phyloP scores from a whole-genome alignment of 2,797 vertebrate genomes.

The Scleropages formosus region DNA sequence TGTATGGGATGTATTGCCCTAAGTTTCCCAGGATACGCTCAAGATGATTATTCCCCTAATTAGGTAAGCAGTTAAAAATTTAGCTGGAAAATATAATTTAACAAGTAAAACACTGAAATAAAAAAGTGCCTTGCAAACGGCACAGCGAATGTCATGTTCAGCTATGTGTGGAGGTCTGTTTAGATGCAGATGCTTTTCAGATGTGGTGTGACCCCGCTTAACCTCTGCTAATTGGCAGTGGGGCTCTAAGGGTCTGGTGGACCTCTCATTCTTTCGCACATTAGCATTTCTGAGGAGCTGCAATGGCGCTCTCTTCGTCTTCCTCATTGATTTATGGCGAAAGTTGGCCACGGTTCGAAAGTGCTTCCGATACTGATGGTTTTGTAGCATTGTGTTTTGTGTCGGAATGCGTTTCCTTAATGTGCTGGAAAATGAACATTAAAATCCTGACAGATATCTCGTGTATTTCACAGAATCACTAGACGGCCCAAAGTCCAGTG shows the following conservation, averaged over 20 bases:
- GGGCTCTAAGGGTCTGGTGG: too few species aligned
- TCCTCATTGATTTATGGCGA: constrained; percentile 19
- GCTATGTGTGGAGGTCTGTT: too few species aligned
- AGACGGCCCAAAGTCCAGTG: neutral
- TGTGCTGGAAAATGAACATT: constrained; percentile 1
- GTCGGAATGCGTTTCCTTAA: neutral
- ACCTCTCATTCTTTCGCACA: neutral
- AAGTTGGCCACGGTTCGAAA: neutral
- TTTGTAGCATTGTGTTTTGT: neutral
- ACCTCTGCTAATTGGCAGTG: neutral
- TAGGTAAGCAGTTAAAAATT: too few species aligned
- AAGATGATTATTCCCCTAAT: too few species aligned
- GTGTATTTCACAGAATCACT: neutral
- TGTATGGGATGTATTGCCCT: too few species aligned
- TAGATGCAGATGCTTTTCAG: neutral
- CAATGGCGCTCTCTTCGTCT: constrained; percentile 6
- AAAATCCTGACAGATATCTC: neutral
- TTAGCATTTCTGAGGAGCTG: constrained; percentile 1
- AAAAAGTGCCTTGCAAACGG: too few species aligned
- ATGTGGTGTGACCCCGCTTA: neutral
- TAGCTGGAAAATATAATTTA: too few species aligned
- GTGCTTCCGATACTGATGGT: neutral
- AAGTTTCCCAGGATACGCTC: too few species aligned
- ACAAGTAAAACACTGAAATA: too few species aligned
- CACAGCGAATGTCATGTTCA: too few species aligned